Base-by-base conservation (phyloP, 2,113 vertebrate genomes). In the Colinus virginianus region DNA sequence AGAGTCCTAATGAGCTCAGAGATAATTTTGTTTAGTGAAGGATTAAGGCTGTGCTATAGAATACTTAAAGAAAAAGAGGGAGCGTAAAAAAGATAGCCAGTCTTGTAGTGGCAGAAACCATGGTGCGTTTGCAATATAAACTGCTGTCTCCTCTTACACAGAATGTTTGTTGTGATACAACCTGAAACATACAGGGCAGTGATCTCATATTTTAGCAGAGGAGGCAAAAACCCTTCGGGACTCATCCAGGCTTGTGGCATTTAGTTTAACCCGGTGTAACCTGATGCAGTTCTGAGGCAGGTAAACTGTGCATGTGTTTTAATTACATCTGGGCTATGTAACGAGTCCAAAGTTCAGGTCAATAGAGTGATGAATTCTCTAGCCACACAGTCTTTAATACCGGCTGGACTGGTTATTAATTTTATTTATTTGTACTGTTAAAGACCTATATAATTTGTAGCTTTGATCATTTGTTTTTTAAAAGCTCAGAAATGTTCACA, bases 11-110 rank as follows among this genome's bases (percentile, higher is more conserved):
- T 87, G 76, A 95, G 94, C 93, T 71, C 62, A 38, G 55, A 94
- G 85, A 87, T 93, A 96, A 95, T 95, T 95, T 95, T 96, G 85
- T 93, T 96, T 95, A 86, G 90, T 8, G 69, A 94, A 85, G 82
- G 83, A 92, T 96, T 96, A 91, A 86, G 67, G 34, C 70, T 83
- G 77, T 72, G 83, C 63, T 90, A 85, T 67, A 55, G 87, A 94
- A 83, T 14, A 75, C 58, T 87, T 84, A 61, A 66, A 30, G 71
- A 81, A 51, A 1, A 34, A 53, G 46, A 48, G 43, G 18, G 18
- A 45, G 43, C 43, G 49, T 72, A 58, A 81, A 48, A 70, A 45
- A 11, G 72, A 84, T 86, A 84, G 15, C 72, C 78, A 77, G 21
- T 63, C 90, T 63, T 67, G 28, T 70, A 62, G 55, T 84, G 83